Evolutionary conservation across 2,797 vertebrate species (phyloP), one percentile per base, ranked within the genome.

Genomic region (Xyrichtys novacula): DNA sequence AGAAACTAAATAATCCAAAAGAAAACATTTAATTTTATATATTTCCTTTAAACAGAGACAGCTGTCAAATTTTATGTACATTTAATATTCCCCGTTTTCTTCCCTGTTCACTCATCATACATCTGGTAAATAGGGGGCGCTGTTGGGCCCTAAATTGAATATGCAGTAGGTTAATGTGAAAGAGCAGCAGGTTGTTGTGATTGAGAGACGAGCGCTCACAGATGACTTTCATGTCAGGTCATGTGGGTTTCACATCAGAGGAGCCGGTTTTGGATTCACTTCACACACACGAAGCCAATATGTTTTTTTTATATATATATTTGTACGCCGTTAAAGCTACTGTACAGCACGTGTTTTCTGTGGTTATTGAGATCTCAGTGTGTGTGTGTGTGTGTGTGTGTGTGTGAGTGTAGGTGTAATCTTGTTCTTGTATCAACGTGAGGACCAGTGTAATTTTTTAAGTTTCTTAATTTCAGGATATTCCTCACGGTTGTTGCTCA

Each of bases 191-290:
- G 4, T 31, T 23, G 32, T 23, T n/a, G 17, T 14, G 9, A 1
- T 7, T 1, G 9, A 28, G 36, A 31, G 39, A 26, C 23, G 28
- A 36, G 2, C 6, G 32, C 17, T 39, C 19, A 38, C 25, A 10
- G 54, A 28, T 34, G 26, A 16, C 52, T 70, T 52, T 68, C 50
- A 46, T 72, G 28, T 63, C 39, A 1, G 49, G 11, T 73, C 74
- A 48, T 29, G 64, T 44, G 40, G 44, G 22, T 46, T 61, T 67
- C n/a, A 58, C 40, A 54, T 78, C 60, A 67, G 62, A 66, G 36
- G 0, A 63, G 34, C 39, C 32, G 6, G 2, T 31, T 34, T 65
- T 69, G 71, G 71, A 64, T 26, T 46, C 36, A 71, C 64, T 53
- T 71, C 57, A 76, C 50, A 67, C 59, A 36, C 36, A 5, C 0